Base-by-base conservation (phyloP, 1,140 invertebrate species). In the Watersipora subatra region DNA sequence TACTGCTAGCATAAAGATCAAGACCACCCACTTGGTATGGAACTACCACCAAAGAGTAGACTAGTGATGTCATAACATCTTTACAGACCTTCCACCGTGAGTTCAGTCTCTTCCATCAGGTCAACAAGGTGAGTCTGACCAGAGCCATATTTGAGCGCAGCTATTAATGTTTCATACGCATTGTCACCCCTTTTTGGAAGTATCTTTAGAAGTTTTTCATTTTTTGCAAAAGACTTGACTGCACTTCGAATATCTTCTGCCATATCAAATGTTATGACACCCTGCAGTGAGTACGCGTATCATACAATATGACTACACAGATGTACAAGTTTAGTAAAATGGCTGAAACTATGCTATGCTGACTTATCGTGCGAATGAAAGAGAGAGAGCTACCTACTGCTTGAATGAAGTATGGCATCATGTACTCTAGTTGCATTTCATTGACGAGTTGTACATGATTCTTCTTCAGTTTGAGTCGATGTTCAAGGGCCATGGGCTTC, bases 351-450 rank as follows among this genome's bases (percentile, higher is more conserved):
- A n/a, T n/a, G n/a, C n/a, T n/a, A n/a, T n/a, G n/a, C n/a, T n/a
- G n/a, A n/a, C n/a, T n/a, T n/a, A n/a, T n/a, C n/a, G n/a, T n/a
- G n/a, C n/a, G n/a, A n/a, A n/a, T n/a, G n/a, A n/a, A n/a, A n/a
- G n/a, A n/a, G n/a, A n/a, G n/a, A n/a, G n/a, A n/a, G n/a, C n/a
- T n/a, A 28, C 22, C 22, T 59, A 59, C 58, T 22, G 7, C 58
- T 59, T 59, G 58, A 59, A 59, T 59, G 58, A 59, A 59, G 58
- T 59, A 28, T 17, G 22, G 22, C 7, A 59, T 12, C 58, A 59
- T 59, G 58, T 59, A 59, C 7, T 59, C 58, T 12, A 28, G 7
- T 28, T 59, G 58, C 58, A 59, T 59, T 59, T 59, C 58, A 24
- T 24, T 28, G 7, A 59, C 58, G 7, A 59, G 58, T 12, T 17